Percentiles rank a stretch among this genome's conserved stretches.
Evolutionary conservation across 2,888 invertebrate genomes (phyloP).

Genomic region (Piscicola geometra): DNA sequence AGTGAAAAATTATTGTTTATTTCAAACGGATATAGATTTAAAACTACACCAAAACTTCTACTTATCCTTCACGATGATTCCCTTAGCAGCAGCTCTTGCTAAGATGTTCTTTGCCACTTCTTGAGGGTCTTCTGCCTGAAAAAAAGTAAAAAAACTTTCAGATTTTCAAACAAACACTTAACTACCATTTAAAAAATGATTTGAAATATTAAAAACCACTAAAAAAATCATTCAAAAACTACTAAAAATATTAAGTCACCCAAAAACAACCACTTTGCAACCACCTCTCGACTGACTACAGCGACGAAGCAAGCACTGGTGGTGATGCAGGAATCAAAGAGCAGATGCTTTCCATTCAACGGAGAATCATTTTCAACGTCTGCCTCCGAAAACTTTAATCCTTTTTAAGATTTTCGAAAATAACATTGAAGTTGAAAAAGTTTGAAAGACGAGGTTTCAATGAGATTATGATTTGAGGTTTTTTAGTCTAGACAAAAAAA

Average conservation of each 20-base stretch:
- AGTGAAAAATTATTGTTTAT: too few relatives aligned
- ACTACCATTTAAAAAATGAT: background rate
- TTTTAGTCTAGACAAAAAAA: too few relatives aligned
- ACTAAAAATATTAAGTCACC: too few relatives aligned
- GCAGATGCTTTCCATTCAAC: constrained; percentile 50
- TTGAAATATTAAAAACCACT: background rate
- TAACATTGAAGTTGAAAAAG: too few relatives aligned
- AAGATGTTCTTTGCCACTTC: constrained; percentile 49
- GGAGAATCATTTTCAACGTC: constrained; percentile 50
- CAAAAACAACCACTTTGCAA: too few relatives aligned
- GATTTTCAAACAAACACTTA: too few relatives aligned
- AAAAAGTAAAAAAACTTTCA: background rate
- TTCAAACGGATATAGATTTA: background rate
- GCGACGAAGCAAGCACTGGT: constrained; percentile 54
- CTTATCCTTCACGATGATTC: constrained; percentile 39
- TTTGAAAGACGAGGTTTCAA: too few relatives aligned
- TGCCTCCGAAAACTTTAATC: constrained; percentile 34
- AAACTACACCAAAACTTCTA: background rate
- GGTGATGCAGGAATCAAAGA: constrained; percentile 48
- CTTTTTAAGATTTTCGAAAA: background rate
- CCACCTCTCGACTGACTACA: constrained; percentile 53
- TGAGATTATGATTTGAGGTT: too few relatives aligned
- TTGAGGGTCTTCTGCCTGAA: constrained; percentile 49
- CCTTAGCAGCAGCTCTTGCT: constrained; percentile 48
- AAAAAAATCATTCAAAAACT: background rate